Percentiles rank a stretch among this genome's conserved stretches.
These are phyloP conservation scores for Augiades crinisus DNA, from an alignment of 2,888 invertebrate species.

Conservation along the genomic window DNA sequence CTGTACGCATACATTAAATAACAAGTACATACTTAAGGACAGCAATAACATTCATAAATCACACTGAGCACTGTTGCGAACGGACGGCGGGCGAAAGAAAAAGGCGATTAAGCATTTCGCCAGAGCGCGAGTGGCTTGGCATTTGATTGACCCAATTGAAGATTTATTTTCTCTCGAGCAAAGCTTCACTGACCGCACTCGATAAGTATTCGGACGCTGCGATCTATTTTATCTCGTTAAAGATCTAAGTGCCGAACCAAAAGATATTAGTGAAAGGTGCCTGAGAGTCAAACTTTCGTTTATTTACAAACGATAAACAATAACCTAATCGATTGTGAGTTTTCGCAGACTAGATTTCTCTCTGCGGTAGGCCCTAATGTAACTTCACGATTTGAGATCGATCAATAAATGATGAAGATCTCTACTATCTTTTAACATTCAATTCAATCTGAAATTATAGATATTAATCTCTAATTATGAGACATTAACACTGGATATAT, in stretches of 20 bases:
- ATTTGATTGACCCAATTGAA: conserved; percentile 78
- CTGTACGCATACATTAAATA: no score
- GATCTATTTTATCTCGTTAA: conserved; percentile 75
- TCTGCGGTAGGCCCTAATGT: conserved; percentile 14
- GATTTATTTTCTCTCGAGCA: conserved; percentile 74
- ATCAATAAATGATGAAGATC: conserved; percentile 1
- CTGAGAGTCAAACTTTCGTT: conserved; percentile 67
- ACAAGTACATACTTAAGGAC: no score
- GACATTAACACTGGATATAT: no score
- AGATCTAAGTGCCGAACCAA: conserved; percentile 67
- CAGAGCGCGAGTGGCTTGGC: conserved; percentile 55
- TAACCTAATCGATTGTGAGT: conserved; percentile 65
- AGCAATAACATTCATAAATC: conserved; percentile 2
- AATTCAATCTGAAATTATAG: neutral
- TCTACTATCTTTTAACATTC: neutral
- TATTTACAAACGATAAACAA: conserved; percentile 74
- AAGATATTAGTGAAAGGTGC: conserved; percentile 77
- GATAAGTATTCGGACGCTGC: conserved; percentile 64
- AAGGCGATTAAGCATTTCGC: conserved; percentile 41
- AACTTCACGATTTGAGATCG: neutral
- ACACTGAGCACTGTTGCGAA: conserved; percentile 9
- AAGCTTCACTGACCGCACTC: conserved; percentile 61
- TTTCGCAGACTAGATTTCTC: conserved; percentile 53
- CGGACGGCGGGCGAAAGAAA: conserved; percentile 23
- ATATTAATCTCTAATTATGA: no score